Evolutionary conservation across 2,888 invertebrate species (phyloP), one percentile per base, ranked within the genome.

Genomic region (Trachelus troglodyta): DNA sequence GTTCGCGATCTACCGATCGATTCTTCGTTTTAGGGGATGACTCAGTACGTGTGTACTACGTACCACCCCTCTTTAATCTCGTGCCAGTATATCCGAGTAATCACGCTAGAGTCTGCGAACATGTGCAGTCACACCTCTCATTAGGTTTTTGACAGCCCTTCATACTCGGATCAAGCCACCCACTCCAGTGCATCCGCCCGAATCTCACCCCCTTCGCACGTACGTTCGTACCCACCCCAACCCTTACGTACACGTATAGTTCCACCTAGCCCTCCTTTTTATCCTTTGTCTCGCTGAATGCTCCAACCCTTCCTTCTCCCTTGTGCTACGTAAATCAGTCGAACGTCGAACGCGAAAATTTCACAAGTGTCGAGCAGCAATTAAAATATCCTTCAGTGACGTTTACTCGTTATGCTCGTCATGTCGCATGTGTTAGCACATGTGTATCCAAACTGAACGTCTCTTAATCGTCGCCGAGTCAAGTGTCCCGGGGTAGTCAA

Each of bases 91-190:
- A 84, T 85, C 84, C 83, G 85, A 87, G 89, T 89, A 88, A 89
- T 88, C 88, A 84, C 79, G 79, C 71, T 83, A 86, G 87, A 86
- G 82, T 86, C 80, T 85, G 86, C 82, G 89, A 90, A 90, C 91
- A 91, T 91, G 91, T 91, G 91, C 89, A 90, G 91, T 91, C 90
- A 91, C 91, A 91, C 91, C 91, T 91, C 91, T 91, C 91, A 90
- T 91, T 91, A 91, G 87, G 89, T 91, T 91, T 91, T 91, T 91
- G 91, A 91, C 91, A 91, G 91, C 90, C 89, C 90, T 90, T 91
- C 90, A 89, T 89, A 87, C 88, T 86, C 86, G 90, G 88, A 90
- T 90, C 89, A 89, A 87, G 87, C 88, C 87, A 87, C 88, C 88
- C 40, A 40, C 40, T 40, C 40, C 89, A 85, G 88, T 88, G 87